Conservation (phyloP, 2,113 vertebrate genomes). For the Paramisgurnus dabryanus region DNA sequence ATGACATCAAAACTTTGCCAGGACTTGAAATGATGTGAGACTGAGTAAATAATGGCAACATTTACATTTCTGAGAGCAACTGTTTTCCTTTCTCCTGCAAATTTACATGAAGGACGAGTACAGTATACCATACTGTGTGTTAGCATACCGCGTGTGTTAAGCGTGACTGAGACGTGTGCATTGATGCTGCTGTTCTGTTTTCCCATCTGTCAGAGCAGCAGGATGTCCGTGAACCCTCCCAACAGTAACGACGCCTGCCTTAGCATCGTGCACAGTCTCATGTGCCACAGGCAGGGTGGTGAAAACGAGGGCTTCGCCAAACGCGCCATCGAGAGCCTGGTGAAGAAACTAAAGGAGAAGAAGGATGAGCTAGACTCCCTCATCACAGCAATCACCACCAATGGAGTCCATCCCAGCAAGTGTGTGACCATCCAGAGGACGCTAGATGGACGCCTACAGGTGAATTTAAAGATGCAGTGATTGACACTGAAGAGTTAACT, state of each 20-base stretch:
- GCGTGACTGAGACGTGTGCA: slow-evolving; percentile 10
- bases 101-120: not conserved
- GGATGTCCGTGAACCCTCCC: slow-evolving; percentile 75
- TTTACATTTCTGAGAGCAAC: too few species aligned
- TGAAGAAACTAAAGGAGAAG: slow-evolving; percentile 72
- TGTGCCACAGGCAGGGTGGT: slow-evolving; percentile 85
- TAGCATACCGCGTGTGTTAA: not conserved
- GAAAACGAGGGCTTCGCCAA: slow-evolving; percentile 81
- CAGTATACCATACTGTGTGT: slow-evolving; percentile 18
- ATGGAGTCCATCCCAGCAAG: slow-evolving; percentile 80
- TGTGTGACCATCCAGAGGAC: slow-evolving; percentile 86
- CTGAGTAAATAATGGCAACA: too few species aligned
- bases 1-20: too few species aligned
- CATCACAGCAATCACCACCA: slow-evolving; percentile 81
- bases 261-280: slow-evolving; percentile 84
- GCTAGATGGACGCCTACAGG: slow-evolving; percentile 79
- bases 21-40: too few species aligned
- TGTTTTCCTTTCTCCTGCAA: not conserved
- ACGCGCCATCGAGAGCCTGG: slow-evolving; percentile 82
- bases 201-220: slow-evolving; percentile 55
- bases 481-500: not conserved
- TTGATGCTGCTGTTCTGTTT: slow-evolving; percentile 38
- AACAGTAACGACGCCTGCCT: slow-evolving; percentile 80
- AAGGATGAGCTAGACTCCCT: slow-evolving; percentile 83
- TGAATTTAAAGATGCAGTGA: slow-evolving; percentile 44